Conservation (phyloP, 1,140 invertebrate species). For the Drosophila bocki region DNA sequence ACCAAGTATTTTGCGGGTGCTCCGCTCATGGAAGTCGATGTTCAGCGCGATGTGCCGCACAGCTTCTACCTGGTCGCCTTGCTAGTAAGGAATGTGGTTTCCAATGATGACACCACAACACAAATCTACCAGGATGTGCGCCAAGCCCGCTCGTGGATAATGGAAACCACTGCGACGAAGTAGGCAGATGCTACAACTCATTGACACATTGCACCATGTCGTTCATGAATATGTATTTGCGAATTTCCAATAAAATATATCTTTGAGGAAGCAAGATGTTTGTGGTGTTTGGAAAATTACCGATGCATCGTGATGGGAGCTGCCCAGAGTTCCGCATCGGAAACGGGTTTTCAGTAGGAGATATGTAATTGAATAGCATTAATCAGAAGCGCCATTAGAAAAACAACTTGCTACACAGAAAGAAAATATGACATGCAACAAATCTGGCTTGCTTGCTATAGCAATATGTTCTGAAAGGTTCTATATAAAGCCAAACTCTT, state of each 20-base stretch:
- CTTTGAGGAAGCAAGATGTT: slow-evolving; percentile 22
- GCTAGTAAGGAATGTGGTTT: slow-evolving; percentile 16
- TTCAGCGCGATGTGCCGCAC: slow-evolving; percentile 37
- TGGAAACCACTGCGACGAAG: slow-evolving; percentile 16
- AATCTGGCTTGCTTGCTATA: neutral
- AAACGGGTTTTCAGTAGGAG: slow-evolving; percentile 50
- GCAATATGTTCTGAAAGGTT: neutral
- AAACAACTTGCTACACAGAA: neutral
- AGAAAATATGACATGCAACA: neutral
- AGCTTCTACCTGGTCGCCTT: slow-evolving; percentile 61
- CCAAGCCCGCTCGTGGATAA: slow-evolving; percentile 47
- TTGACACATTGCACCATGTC: neutral
- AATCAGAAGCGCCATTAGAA: slow-evolving; percentile 9
- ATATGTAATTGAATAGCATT: slow-evolving; percentile 23
- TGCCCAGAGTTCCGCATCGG: slow-evolving; percentile 23
- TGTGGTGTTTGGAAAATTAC: slow-evolving; percentile 12
- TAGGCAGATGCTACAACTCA: slow-evolving; percentile 1
- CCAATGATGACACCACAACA: slow-evolving; percentile 16
- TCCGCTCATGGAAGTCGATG: slow-evolving; percentile 51
- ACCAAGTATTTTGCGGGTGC: slow-evolving; percentile 51
- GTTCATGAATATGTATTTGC: slow-evolving; percentile 8
- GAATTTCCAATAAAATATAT: slow-evolving; percentile 20
- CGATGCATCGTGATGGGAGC: slow-evolving; percentile 29
- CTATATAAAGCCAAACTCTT: neutral
- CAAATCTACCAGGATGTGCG: slow-evolving; percentile 61